These are phyloP conservation scores for Nomada hirtipes DNA, from an alignment of 2,888 invertebrate genomes.

Conservation along the genomic window DNA sequence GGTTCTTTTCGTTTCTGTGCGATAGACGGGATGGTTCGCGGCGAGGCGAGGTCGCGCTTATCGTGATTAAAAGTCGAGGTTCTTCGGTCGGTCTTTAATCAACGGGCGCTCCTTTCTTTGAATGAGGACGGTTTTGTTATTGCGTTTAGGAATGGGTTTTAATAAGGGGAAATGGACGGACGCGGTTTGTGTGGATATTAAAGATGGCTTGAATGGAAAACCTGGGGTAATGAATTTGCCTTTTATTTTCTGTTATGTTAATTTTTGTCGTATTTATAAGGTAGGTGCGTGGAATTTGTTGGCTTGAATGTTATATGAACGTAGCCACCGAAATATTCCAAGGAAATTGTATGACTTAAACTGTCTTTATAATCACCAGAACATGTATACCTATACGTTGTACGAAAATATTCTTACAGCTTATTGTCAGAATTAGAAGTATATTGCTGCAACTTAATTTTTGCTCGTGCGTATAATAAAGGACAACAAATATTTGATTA, in stretches of 20 bases:
- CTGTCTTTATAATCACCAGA: too few relatives aligned
- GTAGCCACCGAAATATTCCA: too few relatives aligned
- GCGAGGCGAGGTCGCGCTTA: slow-evolving; percentile 39
- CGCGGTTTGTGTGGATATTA: background rate
- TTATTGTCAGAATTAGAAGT: too few relatives aligned
- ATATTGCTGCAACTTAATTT: too few relatives aligned
- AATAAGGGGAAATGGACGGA: slow-evolving; percentile 12
- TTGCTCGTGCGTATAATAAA: too few relatives aligned
- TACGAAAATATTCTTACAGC: too few relatives aligned
- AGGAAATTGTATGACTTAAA: too few relatives aligned
- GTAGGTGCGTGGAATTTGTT: too few relatives aligned
- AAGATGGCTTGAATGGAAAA: background rate
- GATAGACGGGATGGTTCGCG: background rate
- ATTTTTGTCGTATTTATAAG: background rate
- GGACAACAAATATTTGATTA: too few relatives aligned
- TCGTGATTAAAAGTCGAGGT: slow-evolving; percentile 54
- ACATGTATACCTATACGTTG: too few relatives aligned
- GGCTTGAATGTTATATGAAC: too few relatives aligned
- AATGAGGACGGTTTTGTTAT: slow-evolving; percentile 33
- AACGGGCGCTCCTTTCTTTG: slow-evolving; percentile 28
- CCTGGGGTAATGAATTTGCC: background rate
- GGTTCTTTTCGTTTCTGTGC: slow-evolving; percentile 38
- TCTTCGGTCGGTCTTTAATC: slow-evolving; percentile 48
- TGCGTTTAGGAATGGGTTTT: slow-evolving; percentile 28
- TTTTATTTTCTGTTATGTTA: background rate